These are phyloP conservation scores for Ctenomys sociabilis DNA, from an alignment of 2,113 vertebrate species.

Conservation along the genomic window DNA sequence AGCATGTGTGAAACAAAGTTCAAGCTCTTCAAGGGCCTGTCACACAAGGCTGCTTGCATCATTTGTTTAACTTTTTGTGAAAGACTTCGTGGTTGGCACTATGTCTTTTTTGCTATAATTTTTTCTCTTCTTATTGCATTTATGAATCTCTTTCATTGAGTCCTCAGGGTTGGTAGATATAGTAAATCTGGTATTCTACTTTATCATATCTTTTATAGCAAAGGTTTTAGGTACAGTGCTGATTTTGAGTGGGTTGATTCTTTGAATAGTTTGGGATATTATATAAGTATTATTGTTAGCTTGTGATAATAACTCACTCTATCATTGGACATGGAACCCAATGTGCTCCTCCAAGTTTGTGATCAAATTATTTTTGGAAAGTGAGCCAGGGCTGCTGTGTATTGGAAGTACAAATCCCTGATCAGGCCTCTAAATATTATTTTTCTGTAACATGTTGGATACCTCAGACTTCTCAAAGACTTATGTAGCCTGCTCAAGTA, in stretches of 20 bases:
- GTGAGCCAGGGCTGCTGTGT: not conserved
- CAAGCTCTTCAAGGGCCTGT: not conserved
- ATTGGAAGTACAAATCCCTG: not conserved
- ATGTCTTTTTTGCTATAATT: not conserved
- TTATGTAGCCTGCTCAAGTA: not conserved
- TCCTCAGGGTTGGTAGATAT: not conserved
- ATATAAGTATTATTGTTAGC: not conserved
- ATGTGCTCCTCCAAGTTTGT: not conserved
- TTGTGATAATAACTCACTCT: not conserved
- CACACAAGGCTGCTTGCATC: not conserved
- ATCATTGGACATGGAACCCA: not conserved
- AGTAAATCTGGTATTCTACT: not conserved
- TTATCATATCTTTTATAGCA: not conserved
- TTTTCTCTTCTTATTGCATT: not conserved
- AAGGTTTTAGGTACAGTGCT: not conserved
- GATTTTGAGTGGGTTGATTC: slow-evolving; percentile 45
- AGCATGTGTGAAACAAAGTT: not conserved
- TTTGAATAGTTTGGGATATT: slow-evolving; percentile 3
- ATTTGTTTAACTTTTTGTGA: not conserved
- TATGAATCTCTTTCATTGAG: not conserved
- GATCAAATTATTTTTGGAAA: not conserved
- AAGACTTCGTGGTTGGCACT: not conserved
- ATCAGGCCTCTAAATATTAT: not conserved
- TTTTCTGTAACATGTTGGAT: not conserved
- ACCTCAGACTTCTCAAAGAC: slow-evolving; percentile 28